phyloP scores from a whole-genome alignment of 1,140 invertebrate species.

The Diachasma alloeum region DNA sequence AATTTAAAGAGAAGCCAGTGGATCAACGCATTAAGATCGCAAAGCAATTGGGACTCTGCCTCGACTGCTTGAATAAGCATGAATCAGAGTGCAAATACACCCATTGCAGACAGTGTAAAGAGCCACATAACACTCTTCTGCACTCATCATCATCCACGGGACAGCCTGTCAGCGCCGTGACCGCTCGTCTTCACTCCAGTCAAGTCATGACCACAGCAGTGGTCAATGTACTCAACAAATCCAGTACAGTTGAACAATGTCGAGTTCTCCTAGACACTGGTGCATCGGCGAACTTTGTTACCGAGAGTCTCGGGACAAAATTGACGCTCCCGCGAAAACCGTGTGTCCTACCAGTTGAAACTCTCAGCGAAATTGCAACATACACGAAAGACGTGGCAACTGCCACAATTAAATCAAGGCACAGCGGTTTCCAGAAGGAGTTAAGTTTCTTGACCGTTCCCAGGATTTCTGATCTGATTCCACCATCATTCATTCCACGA shows the following conservation, averaged over 20 bases:
- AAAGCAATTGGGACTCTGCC: background rate
- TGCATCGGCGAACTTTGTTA: slow-evolving; percentile 29
- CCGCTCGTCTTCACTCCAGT: background rate
- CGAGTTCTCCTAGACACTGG: slow-evolving; percentile 25
- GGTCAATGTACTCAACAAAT: slow-evolving; percentile 9
- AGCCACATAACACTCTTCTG: background rate
- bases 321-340: background rate
- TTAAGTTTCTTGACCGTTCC: slow-evolving; percentile 18
- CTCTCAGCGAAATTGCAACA: slow-evolving; percentile 23
- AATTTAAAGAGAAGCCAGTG: background rate
- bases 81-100: background rate
- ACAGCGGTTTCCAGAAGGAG: background rate
- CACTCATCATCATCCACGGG: background rate
- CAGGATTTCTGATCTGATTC: slow-evolving; percentile 8
- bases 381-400: background rate
- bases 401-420: background rate
- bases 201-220: slow-evolving; percentile 12
- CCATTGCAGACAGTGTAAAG: no score
- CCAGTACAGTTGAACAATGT: slow-evolving; percentile 14
- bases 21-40: background rate
- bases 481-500: background rate
- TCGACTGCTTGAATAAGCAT: background rate
- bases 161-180: background rate
- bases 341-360: slow-evolving; percentile 19
- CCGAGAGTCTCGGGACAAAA: background rate